These are phyloP conservation scores for Argyrosomus regius DNA, from an alignment of 2,797 vertebrate species.

Conservation along the genomic window DNA sequence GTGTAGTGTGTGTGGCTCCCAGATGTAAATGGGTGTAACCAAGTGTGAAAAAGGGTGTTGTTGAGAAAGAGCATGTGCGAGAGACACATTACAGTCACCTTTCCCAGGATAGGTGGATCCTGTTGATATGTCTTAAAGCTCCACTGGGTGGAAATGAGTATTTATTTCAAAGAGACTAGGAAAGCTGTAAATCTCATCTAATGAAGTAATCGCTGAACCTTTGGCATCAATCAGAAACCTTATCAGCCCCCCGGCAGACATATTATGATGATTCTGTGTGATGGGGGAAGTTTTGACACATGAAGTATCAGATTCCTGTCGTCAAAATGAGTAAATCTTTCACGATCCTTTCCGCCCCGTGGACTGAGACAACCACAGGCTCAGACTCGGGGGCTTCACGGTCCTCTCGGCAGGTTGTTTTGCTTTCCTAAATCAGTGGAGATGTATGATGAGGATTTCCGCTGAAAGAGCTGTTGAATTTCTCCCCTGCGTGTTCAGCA, in stretches of 20 bases:
- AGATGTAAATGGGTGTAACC: constrained; percentile 59
- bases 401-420: constrained; percentile 66
- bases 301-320: constrained; percentile 49
- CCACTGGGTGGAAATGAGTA: constrained; percentile 4
- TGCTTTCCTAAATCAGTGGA: constrained; percentile 67
- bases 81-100: constrained; percentile 36
- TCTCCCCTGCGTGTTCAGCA: constrained; percentile 63
- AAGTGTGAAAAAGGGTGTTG: constrained; percentile 43
- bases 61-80: constrained; percentile 40
- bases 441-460: constrained; percentile 73
- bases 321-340: constrained; percentile 61
- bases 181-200: constrained; percentile 45
- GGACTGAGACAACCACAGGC: constrained; percentile 27
- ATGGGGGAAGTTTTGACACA: constrained; percentile 27
- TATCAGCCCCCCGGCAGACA: constrained; percentile 17
- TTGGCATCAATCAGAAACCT: constrained; percentile 30
- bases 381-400: background rate
- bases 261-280: background rate
- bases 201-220: constrained; percentile 25
- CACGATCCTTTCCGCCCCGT: constrained; percentile 39
- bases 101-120: constrained; percentile 34
- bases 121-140: constrained; percentile 24
- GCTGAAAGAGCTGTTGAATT: constrained; percentile 71
- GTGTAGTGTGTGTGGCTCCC: constrained; percentile 33
- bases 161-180: constrained; percentile 49